Evolutionary conservation across 2,113 vertebrate genomes (phyloP).

Genomic region (Setophaga coronata): DNA sequence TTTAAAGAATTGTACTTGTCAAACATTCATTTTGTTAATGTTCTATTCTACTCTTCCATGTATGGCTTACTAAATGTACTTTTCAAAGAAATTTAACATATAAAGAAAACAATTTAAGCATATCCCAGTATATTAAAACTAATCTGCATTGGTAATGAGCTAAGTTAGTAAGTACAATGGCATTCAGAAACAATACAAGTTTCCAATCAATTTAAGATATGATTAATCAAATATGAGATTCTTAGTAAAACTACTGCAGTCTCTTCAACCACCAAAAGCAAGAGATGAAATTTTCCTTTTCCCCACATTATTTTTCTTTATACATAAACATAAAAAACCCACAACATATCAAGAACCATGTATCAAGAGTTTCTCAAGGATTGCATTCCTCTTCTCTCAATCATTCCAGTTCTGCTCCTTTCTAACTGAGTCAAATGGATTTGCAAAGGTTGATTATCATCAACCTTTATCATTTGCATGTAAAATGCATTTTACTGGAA

Average conservation of each 20-base stretch:
- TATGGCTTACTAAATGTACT: neutral
- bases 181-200: neutral
- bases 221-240: neutral
- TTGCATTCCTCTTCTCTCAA: conserved; percentile 49
- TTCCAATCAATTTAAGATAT: neutral
- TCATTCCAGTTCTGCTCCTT: conserved; percentile 63
- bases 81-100: neutral
- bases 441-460: conserved; percentile 61
- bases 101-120: conserved; percentile 32
- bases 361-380: neutral
- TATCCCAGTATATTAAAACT: neutral
- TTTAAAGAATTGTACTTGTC: conserved; percentile 1
- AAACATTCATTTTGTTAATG: conserved; percentile 28
- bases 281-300: neutral
- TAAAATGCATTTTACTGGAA: conserved; percentile 34
- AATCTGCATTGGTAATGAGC: conserved; percentile 13
- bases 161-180: neutral
- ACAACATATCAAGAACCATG: neutral
- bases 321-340: neutral
- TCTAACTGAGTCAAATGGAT: conserved; percentile 71
- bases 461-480: neutral
- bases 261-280: neutral
- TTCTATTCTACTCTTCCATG: neutral
- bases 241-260: neutral
- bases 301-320: neutral